Percentiles rank a stretch among this genome's conserved stretches.
Conservation (phyloP, 2,113 vertebrate genomes). For the Dromaius novaehollandiae region DNA sequence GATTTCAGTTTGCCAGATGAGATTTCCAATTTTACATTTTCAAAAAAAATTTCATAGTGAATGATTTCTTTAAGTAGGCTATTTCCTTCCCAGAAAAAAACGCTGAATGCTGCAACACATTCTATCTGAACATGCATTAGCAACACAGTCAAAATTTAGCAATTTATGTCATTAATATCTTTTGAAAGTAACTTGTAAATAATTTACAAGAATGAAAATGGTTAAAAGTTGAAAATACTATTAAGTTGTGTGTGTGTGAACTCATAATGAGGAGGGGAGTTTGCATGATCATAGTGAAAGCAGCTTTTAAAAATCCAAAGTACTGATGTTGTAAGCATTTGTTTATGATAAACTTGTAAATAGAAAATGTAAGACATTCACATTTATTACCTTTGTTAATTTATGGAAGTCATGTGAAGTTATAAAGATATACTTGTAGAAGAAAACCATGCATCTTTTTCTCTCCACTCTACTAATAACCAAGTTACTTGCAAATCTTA, state of each 20-base stretch:
- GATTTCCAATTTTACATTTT: constrained; percentile 31
- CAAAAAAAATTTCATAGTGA: neutral
- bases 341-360: constrained; percentile 27
- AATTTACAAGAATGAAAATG: neutral
- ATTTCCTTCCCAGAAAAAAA: constrained; percentile 54
- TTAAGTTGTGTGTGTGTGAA: neutral
- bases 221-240: neutral
- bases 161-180: constrained; percentile 24
- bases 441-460: constrained; percentile 25
- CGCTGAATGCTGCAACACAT: constrained; percentile 43
- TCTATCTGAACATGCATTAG: constrained; percentile 42
- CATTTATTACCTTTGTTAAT: constrained; percentile 35
- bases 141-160: constrained; percentile 57
- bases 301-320: constrained; percentile 31
- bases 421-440: constrained; percentile 7
- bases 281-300: constrained; percentile 51
- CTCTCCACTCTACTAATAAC: neutral
- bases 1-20: constrained; percentile 60
- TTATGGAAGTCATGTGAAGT: constrained; percentile 32
- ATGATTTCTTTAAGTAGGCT: neutral
- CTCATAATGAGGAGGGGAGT: constrained; percentile 39
- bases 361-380: constrained; percentile 46
- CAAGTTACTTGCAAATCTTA: neutral
- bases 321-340: constrained; percentile 20
- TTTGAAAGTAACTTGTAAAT: constrained; percentile 39